Evolutionary conservation across 1,140 invertebrate species (phyloP), one percentile per base, ranked within the genome.

Genomic region (Glossosoma conforme): DNA sequence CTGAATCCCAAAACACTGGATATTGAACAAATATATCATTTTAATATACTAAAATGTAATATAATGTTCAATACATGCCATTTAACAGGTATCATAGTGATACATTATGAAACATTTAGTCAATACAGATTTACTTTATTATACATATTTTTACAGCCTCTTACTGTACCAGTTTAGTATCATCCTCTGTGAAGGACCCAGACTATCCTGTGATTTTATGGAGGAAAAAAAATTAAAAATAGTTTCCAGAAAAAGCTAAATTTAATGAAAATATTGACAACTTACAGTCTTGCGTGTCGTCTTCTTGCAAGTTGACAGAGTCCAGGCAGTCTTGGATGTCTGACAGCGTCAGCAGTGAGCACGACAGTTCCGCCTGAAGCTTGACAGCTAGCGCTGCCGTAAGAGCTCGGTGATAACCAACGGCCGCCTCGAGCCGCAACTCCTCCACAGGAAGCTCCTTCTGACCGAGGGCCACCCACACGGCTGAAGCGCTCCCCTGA

Each of bases 271-370:
- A n/a, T n/a, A 69, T n/a, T n/a, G n/a, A n/a, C n/a, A 37, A 73
- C 77, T 75, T 70, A 82, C 81, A 67, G 65, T 82, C 73, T 62
- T 81, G 79, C 64, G 71, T 70, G 41, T 65, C 61, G 59, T 81
- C 78, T 61, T 83, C 75, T 57, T 78, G 72, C 46, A 72, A 61
- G 59, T 88, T 87, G 0, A 88, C 80, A 59, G 78, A 67, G 56
- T 85, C 79, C 15, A 90, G 74, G 48, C 79, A 77, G 36, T 84
- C 79, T 63, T 83, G 80, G 47, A 90, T 81, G 61, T 89, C 85
- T 48, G 73, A 72, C 55, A 85, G 81, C 3, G 83, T 85, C 25
- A 90, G 66, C 43, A 88, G 63, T 18, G 77, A 66, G 65, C 82
- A 83, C 33, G 66, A 61, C 48, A 72, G 73, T 2, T 66, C 60